Evolutionary conservation across 1,140 invertebrate species (phyloP).

Genomic region (Polypedilum vanderplanki): DNA sequence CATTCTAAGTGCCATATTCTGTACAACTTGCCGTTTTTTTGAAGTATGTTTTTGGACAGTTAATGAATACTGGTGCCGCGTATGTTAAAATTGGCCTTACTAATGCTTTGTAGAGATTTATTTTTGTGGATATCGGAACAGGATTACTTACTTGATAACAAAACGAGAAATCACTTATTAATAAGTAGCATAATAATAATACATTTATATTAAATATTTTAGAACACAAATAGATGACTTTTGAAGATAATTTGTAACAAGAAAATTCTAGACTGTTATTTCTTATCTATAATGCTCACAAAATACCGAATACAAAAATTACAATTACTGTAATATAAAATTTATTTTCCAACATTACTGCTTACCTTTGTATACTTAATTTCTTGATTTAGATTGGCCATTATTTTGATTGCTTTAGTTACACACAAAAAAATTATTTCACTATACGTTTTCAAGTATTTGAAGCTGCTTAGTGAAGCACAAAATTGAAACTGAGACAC

Average conservation of each 20-base stretch:
- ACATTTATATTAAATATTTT: background rate
- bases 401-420: too few species aligned
- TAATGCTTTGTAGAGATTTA: too few species aligned
- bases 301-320: background rate
- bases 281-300: background rate
- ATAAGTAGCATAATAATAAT: background rate
- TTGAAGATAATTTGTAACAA: background rate
- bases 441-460: too few species aligned
- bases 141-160: background rate
- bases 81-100: too few species aligned
- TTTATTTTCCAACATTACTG: background rate
- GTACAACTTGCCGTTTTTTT: too few species aligned
- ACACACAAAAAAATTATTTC: conserved; percentile 2
- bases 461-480: too few species aligned
- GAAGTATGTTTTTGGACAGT: too few species aligned
- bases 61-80: too few species aligned
- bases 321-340: background rate
- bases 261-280: background rate
- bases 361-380: conserved; percentile 42
- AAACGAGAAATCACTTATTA: background rate
- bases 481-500: too few species aligned
- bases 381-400: conserved; percentile 36
- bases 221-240: background rate
- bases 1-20: too few species aligned
- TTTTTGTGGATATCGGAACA: too few species aligned